These are phyloP conservation scores for Pandemis cinnamomeana DNA, from an alignment of 2,888 invertebrate species.

Conservation along the genomic window DNA sequence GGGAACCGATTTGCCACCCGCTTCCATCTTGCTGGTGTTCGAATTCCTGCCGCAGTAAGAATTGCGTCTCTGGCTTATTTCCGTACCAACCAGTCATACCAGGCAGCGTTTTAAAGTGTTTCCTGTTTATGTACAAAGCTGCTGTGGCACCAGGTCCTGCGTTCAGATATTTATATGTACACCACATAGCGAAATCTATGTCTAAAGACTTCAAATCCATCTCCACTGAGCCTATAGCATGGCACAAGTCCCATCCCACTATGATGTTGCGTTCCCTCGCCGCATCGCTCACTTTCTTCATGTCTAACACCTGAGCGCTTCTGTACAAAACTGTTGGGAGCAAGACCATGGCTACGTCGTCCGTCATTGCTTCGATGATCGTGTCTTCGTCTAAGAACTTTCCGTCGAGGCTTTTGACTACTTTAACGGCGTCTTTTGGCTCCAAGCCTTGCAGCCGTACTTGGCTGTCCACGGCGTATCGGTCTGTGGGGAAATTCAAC, in stretches of 20 bases:
- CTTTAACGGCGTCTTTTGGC: constrained; percentile 68
- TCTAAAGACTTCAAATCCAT: constrained; percentile 67
- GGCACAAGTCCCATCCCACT: constrained; percentile 75
- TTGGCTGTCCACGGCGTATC: constrained; percentile 74
- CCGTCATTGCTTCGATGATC: constrained; percentile 69
- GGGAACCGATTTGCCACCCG: constrained; percentile 73
- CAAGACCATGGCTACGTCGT: constrained; percentile 66
- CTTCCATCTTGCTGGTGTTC: constrained; percentile 69
- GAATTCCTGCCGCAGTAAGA: constrained; percentile 65
- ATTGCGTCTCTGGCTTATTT: constrained; percentile 67
- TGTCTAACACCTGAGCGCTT: constrained; percentile 71
- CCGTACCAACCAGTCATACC: constrained; percentile 74
- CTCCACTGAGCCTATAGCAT: constrained; percentile 68
- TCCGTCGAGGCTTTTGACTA: constrained; percentile 58
- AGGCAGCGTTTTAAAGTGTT: constrained; percentile 65
- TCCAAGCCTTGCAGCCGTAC: constrained; percentile 68
- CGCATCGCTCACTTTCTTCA: constrained; percentile 63
- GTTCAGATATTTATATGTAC: constrained; percentile 75
- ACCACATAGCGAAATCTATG: constrained; percentile 75
- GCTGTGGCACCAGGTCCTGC: constrained; percentile 72
- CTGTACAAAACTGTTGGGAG: constrained; percentile 69
- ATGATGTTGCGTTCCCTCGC: constrained; percentile 64
- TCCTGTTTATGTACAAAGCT: constrained; percentile 68
- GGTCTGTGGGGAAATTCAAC: constrained; percentile 73
- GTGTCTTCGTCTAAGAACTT: constrained; percentile 65